A percentile compares a stretch with the other conserved stretches of the same genome.
Evolutionary conservation across 2,797 vertebrate genomes (phyloP).

Genomic region (Gambelia wislizenii): DNA sequence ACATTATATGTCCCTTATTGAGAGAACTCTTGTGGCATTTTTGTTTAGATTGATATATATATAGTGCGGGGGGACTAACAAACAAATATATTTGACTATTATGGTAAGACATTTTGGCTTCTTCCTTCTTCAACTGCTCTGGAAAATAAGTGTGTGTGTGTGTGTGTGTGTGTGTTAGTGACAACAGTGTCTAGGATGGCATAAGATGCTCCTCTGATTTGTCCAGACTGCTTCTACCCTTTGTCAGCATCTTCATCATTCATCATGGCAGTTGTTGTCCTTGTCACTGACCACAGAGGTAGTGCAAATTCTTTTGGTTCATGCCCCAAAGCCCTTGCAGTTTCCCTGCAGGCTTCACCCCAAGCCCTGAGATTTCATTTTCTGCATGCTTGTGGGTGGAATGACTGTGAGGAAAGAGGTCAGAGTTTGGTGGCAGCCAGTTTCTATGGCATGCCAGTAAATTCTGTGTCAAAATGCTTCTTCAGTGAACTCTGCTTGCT

Average conservation of each 20-base stretch:
- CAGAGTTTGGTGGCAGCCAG: constrained; percentile 48
- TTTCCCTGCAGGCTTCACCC: constrained; percentile 7
- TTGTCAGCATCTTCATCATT: not conserved
- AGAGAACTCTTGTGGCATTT: not conserved
- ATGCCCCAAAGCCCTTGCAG: constrained; percentile 8
- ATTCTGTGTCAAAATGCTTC: constrained; percentile 45
- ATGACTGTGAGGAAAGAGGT: constrained; percentile 38
- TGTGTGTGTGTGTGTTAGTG: not conserved
- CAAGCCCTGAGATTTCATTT: constrained; percentile 25
- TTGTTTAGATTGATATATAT: not conserved
- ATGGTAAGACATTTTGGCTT: no score
- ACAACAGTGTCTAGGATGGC: not conserved
- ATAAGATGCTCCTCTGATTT: not conserved
- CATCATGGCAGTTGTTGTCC: not conserved
- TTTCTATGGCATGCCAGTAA: constrained; percentile 39
- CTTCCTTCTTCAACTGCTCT: no score
- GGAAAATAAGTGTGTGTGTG: no score
- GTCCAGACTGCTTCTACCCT: not conserved
- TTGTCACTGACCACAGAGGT: constrained; percentile 14
- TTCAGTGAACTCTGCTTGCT: constrained; percentile 38
- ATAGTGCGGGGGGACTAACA: no score
- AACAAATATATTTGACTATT: no score
- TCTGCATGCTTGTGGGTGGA: constrained; percentile 35
- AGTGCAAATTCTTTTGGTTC: constrained; percentile 10
- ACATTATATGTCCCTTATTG: not conserved